Evolutionary conservation across 1,140 invertebrate genomes (phyloP).

Genomic region (Drosophila funebris): DNA sequence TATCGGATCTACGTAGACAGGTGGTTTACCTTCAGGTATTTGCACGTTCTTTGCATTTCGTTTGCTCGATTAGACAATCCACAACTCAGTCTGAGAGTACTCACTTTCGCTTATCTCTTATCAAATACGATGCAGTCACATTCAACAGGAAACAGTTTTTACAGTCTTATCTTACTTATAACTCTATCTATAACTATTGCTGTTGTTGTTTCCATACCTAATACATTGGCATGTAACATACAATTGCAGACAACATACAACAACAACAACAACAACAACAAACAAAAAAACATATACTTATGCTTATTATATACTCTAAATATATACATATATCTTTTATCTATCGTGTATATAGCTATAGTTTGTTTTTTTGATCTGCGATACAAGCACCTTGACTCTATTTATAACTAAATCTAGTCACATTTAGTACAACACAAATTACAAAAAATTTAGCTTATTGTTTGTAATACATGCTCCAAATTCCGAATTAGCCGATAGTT

Average conservation of each 20-base stretch:
- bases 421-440: conserved; percentile 3
- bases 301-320: conserved; percentile 38
- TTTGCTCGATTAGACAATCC: conserved; percentile 61
- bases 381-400: conserved; percentile 38
- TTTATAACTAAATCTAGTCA: not conserved
- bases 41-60: conserved; percentile 82
- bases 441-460: conserved; percentile 39
- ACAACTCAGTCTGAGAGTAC: conserved; percentile 43
- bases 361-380: conserved; percentile 34
- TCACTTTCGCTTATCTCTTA: conserved; percentile 37
- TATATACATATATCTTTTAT: conserved; percentile 9
- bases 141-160: conserved; percentile 51
- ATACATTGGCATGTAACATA: conserved; percentile 44
- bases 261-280: not conserved
- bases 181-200: not conserved
- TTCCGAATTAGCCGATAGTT: conserved; percentile 15
- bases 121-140: conserved; percentile 20
- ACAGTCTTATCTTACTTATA: conserved; percentile 17
- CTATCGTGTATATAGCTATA: conserved; percentile 30
- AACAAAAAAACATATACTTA: not conserved
- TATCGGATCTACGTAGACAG: conserved; percentile 91
- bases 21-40: conserved; percentile 90
- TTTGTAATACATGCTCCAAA: conserved; percentile 40
- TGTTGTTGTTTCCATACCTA: not conserved
- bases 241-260: conserved; percentile 16